Evolutionary conservation across 2,113 vertebrate species (phyloP), one percentile per base, ranked within the genome.

Genomic region (Taxidea taxus): DNA sequence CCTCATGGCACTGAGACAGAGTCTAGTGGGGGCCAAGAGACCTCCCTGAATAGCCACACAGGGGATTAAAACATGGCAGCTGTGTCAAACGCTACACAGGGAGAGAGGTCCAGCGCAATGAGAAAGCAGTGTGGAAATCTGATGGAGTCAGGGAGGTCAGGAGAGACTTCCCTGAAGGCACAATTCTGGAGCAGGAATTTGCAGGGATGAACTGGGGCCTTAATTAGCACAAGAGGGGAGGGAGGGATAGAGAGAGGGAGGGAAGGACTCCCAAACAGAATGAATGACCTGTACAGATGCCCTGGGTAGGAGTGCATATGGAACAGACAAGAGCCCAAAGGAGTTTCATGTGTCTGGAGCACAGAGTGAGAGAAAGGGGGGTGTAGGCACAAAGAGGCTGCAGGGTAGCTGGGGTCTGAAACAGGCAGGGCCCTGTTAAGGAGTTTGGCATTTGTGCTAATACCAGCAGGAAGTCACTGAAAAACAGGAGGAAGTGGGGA

Each of bases 391-490:
- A 15, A 56, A 9, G 39, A 42, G 34, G 21, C 49, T 74, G 49
- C 11, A 31, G 25, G 3, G 62, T 15, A 3, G 70, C 9, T 37
- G 13, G 37, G 54, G 34, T 51, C 27, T 78, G 39, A 39, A 7
- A 25, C 37, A 31, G 1, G 14, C 1, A 27, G 66, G 16, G 25
- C 31, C 11, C 3, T 3, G 34, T 0, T 7, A 21, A 27, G 47
- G 56, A 39, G 51, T 9, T 39, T 87, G 23, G 9, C 12, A 34
- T 78, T 34, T 70, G 51, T 49, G 70, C 21, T 39, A 54, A 84
- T 27, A 51, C n/a, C 37, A 90, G 14, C 6, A 14, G n/a, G 44
- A 42, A 56, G 49, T 66, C 58, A 37, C 56, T 72, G n/a, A 31
- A 11, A 88, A 78, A 29, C 21, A n/a, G 1, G 56, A 88, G 72